Percentiles rank a stretch among this genome's conserved stretches.
phyloP scores from a whole-genome alignment of 2,113 vertebrate species.

The Rhea pennata region DNA sequence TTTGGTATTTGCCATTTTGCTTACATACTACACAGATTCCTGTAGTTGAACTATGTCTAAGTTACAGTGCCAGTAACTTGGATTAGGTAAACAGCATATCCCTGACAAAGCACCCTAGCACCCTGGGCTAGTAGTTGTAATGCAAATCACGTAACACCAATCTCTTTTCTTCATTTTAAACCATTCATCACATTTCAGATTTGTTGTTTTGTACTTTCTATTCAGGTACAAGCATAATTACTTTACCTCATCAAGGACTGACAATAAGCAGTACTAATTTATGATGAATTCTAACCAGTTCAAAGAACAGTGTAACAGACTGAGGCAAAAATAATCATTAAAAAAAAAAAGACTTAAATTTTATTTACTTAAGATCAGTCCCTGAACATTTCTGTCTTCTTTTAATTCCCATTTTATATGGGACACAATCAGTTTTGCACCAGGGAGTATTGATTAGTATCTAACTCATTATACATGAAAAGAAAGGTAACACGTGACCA shows the following conservation, averaged over 20 bases:
- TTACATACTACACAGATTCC: neutral
- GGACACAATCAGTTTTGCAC: neutral
- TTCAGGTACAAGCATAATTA: neutral
- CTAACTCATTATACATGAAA: neutral
- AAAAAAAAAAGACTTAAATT: neutral
- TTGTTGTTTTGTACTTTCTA: neutral
- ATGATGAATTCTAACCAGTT: neutral
- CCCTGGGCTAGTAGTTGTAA: neutral
- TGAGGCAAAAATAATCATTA: neutral
- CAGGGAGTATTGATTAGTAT: neutral
- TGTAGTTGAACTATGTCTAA: neutral
- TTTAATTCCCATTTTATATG: neutral
- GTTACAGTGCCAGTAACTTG: neutral
- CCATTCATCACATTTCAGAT: neutral
- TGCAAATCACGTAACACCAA: neutral
- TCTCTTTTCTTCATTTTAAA: neutral
- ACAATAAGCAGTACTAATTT: neutral
- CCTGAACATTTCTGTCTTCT: neutral
- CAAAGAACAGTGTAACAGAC: neutral
- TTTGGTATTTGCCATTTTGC: neutral
- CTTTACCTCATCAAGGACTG: neutral
- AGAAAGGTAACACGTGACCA: neutral
- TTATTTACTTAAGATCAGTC: neutral
- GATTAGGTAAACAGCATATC: neutral
- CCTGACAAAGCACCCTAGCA: neutral